Percentiles rank a stretch among this genome's conserved stretches.
These are phyloP conservation scores for Drosophila equinoxialis DNA, from an alignment of 1,140 invertebrate genomes.

Conservation along the genomic window DNA sequence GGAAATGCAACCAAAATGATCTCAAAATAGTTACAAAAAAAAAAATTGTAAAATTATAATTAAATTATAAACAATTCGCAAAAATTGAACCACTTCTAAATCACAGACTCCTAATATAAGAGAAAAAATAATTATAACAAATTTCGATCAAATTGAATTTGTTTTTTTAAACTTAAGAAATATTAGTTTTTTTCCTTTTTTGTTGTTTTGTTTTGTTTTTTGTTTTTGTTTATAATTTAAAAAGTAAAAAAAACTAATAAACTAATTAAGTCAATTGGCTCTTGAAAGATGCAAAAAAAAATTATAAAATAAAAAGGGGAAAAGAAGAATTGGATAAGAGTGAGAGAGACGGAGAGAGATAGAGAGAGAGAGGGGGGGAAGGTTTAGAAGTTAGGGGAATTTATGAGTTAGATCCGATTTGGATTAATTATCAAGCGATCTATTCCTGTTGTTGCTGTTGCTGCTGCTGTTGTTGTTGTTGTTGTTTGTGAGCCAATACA, in stretches of 20 bases:
- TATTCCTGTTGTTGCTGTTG: slow-evolving; percentile 14
- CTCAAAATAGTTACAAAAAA: slow-evolving; percentile 41
- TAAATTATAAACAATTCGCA: slow-evolving; percentile 48
- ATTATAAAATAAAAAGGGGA: slow-evolving; percentile 26
- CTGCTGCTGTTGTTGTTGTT: slow-evolving; percentile 34
- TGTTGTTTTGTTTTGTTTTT: not conserved
- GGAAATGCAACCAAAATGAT: slow-evolving; percentile 11
- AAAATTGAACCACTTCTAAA: slow-evolving; percentile 77
- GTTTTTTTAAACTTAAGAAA: slow-evolving; percentile 43
- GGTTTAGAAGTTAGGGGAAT: not conserved
- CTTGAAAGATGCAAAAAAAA: slow-evolving; percentile 56
- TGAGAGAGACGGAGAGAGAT: too few relatives aligned
- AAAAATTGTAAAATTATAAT: slow-evolving; percentile 2
- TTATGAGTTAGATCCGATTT: not conserved
- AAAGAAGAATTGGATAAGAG: slow-evolving; percentile 34
- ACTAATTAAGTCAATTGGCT: slow-evolving; percentile 77
- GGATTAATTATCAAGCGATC: not conserved
- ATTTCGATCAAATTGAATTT: slow-evolving; percentile 58
- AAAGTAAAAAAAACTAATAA: slow-evolving; percentile 56
- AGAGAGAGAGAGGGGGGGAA: slow-evolving; percentile 5
- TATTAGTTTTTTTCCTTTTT: not conserved
- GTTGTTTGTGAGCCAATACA: slow-evolving; percentile 40
- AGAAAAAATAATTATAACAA: slow-evolving; percentile 54
- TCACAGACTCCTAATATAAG: slow-evolving; percentile 80
- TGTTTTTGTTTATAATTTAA: slow-evolving; percentile 2